These are phyloP conservation scores for Ditylenchus weischeri DNA, from an alignment of 2,888 invertebrate species.

Conservation along the genomic window DNA sequence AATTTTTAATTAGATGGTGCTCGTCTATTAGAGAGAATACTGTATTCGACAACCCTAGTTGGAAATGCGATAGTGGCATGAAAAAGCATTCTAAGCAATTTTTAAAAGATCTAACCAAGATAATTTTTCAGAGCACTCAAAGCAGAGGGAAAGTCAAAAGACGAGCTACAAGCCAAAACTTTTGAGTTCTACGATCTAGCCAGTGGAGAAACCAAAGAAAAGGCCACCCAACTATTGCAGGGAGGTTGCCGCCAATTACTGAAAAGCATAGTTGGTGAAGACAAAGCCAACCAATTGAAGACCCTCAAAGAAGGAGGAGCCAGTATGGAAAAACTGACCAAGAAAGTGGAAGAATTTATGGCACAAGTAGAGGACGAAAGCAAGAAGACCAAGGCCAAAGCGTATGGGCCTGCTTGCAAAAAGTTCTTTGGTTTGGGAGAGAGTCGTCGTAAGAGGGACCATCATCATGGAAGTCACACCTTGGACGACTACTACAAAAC, in stretches of 20 bases:
- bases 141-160: conserved; percentile 38
- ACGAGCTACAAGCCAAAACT: conserved; percentile 41
- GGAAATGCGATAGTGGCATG: too few relatives aligned
- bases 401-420: conserved; percentile 9
- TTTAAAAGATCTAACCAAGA: too few relatives aligned
- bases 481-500: conserved; percentile 38
- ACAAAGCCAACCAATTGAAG: conserved; percentile 33
- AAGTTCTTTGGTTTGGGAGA: conserved; percentile 29
- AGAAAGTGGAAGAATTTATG: conserved; percentile 36
- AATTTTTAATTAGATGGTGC: too few relatives aligned
- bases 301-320: conserved; percentile 33
- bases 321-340: conserved; percentile 24
- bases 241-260: conserved; percentile 35
- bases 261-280: conserved; percentile 23
- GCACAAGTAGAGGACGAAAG: conserved; percentile 31
- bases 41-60: too few relatives aligned
- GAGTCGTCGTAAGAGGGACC: not conserved
- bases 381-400: conserved; percentile 36
- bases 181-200: conserved; percentile 38
- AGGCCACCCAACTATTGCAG: conserved; percentile 35
- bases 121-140: conserved; percentile 23
- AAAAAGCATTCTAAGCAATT: too few relatives aligned
- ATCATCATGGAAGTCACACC: conserved; percentile 19
- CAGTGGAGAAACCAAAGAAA: conserved; percentile 38
- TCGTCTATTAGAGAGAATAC: too few relatives aligned